A percentile compares a stretch with the other conserved stretches of the same genome.
Conservation (phyloP, 64 coral and sea anemone genomes). For the Pocillopora verrucosa region DNA sequence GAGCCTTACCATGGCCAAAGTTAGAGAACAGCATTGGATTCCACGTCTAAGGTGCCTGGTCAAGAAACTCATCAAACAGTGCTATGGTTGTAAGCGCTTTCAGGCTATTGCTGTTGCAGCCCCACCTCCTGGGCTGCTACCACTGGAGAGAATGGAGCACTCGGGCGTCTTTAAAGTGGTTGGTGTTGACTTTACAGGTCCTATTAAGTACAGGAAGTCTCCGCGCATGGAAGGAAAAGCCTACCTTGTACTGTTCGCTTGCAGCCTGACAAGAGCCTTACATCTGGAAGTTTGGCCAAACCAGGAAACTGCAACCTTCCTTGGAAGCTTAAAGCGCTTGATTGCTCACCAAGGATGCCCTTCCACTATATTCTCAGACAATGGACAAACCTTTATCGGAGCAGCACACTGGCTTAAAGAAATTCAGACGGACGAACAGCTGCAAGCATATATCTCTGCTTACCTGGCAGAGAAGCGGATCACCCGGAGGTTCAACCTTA, state of each 20-base stretch:
- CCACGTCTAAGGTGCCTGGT: no score
- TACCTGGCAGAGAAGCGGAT: neutral
- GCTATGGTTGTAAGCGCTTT: no score
- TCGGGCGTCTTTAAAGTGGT: no score
- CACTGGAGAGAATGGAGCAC: no score
- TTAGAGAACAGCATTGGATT: no score
- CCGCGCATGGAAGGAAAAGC: conserved; percentile 43
- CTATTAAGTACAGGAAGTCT: conserved; percentile 33
- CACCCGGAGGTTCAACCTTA: neutral
- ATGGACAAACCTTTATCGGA: neutral
- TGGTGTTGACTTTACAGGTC: conserved; percentile 43
- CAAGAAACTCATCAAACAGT: no score
- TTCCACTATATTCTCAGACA: neutral
- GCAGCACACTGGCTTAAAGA: neutral
- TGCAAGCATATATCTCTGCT: no score
- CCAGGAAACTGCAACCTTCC: conserved; percentile 2
- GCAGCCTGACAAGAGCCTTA: conserved; percentile 53
- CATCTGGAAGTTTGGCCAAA: conserved; percentile 54
- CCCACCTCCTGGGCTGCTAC: no score
- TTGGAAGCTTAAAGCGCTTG: neutral
- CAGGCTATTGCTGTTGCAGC: no score
- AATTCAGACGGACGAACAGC: neutral
- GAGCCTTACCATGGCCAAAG: no score
- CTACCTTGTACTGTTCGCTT: conserved; percentile 58
- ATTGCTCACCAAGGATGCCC: neutral